Percentiles rank a stretch among this genome's conserved stretches.
phyloP scores from a whole-genome alignment of 1,140 invertebrate genomes.

The Lamellibrachia luymesi region DNA sequence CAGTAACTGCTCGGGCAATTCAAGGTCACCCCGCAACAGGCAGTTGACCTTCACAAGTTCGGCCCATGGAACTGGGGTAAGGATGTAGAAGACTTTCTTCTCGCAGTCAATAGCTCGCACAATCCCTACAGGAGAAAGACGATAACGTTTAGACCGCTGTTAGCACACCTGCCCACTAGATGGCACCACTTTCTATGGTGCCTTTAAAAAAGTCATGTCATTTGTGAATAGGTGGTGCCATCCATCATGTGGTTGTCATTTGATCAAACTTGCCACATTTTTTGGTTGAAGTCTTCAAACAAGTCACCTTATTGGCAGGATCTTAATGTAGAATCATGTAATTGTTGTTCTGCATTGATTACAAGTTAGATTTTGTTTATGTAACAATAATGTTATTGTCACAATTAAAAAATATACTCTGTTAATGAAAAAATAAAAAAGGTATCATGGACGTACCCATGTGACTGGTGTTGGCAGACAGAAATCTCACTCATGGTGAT shows the following conservation, averaged over 20 bases:
- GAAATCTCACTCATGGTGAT: no score
- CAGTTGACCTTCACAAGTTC: conserved; percentile 41
- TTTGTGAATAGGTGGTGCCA: neutral
- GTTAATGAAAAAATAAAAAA: no score
- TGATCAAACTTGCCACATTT: no score
- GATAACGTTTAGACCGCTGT: neutral
- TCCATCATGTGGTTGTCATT: neutral
- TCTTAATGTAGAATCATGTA: no score
- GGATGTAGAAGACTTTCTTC: conserved; percentile 37
- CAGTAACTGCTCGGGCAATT: conserved; percentile 41
- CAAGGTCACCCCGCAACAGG: conserved; percentile 40
- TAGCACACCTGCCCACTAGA: neutral
- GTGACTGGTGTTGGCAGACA: neutral
- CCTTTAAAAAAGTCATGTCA: neutral
- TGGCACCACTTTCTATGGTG: neutral
- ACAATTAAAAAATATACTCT: no score
- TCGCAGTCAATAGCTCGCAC: conserved; percentile 42
- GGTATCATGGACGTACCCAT: no score
- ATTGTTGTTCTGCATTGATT: no score
- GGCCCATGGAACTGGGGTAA: conserved; percentile 37
- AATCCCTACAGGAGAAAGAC: conserved; percentile 38
- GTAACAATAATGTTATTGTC: no score
- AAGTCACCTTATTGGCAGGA: no score
- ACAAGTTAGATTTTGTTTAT: no score
- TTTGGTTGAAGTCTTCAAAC: no score